Conservation (phyloP, 2,113 vertebrate genomes). For the Tinamus guttatus region DNA sequence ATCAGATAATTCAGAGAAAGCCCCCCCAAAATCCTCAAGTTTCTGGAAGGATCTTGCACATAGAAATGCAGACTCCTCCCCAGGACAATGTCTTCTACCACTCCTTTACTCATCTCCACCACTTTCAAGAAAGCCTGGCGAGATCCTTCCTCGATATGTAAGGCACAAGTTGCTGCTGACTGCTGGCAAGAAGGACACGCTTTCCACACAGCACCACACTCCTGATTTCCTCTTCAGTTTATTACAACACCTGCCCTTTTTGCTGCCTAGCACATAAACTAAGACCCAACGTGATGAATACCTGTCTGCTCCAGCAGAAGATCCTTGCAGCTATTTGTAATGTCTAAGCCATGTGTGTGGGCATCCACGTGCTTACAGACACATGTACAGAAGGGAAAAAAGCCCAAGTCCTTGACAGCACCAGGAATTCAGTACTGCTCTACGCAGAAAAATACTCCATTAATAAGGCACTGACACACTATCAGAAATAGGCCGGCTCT, state of each 20-base stretch:
- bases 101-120: not conserved
- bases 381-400: not conserved
- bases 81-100: not conserved
- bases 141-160: accelerated
- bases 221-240: not conserved
- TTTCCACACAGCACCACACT: not conserved
- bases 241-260: not conserved
- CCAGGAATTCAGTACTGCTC: accelerated
- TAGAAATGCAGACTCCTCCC: not conserved
- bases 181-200: not conserved
- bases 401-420: not conserved
- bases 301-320: not conserved
- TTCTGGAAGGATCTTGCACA: not conserved
- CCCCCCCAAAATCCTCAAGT: not conserved
- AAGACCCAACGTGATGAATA: not conserved
- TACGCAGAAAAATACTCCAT: not conserved
- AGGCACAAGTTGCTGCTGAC: not conserved
- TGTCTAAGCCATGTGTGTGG: accelerated
- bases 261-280: not conserved
- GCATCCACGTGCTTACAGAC: not conserved
- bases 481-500: not conserved
- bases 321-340: not conserved
- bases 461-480: not conserved
- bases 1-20: not conserved
- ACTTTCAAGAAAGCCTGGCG: not conserved